Base-by-base conservation (phyloP, 2,797 vertebrate species). In the Liparis tanakae region DNA sequence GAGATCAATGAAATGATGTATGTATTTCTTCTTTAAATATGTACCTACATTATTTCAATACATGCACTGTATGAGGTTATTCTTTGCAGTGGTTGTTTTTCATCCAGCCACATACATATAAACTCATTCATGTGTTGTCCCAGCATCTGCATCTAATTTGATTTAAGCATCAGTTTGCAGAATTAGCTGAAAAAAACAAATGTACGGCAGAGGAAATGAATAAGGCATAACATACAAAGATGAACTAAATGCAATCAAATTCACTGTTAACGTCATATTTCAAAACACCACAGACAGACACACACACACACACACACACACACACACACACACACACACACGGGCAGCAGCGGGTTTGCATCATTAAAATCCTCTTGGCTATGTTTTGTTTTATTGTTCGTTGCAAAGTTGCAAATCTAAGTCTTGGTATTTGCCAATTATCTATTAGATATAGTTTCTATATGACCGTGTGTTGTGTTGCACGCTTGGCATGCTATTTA, bases 101-200 rank as follows among this genome's bases (percentile, higher is more conserved):
- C 6, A 41, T 66, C 0, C 6, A 39, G 10, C 37, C 67, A 58
- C 57, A 76, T 59, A 37, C 7, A 58, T 63, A 71, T 51, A n/a
- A 70, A 14, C 18, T 43, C 56, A 67, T 56, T 78, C n/a, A 18
- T 67, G 43, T 78, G 67, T 57, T 58, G 18, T 74, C 36, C 22
- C 15, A 25, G 54, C 6, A n/a, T 63, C 48, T 63, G 41, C 43
- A 54, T 70, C 33, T 80, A 5, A 34, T 66, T 64, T 22, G n/a
- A 10, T 59, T 71, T 55, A 39, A 39, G 17, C 12, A 48, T 46
- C 43, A 55, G 33, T 60, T 39, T 10, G 9, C 10, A 53, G 9
- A 7, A 61, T 37, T 46, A 37, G 20, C 30, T n/a, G 5, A 6
- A 20, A 51, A 51, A 30, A 51, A 59, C 1, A 8, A 51, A 65